Base-by-base conservation (phyloP, 2,888 invertebrate species). In the Tridacna crocea region DNA sequence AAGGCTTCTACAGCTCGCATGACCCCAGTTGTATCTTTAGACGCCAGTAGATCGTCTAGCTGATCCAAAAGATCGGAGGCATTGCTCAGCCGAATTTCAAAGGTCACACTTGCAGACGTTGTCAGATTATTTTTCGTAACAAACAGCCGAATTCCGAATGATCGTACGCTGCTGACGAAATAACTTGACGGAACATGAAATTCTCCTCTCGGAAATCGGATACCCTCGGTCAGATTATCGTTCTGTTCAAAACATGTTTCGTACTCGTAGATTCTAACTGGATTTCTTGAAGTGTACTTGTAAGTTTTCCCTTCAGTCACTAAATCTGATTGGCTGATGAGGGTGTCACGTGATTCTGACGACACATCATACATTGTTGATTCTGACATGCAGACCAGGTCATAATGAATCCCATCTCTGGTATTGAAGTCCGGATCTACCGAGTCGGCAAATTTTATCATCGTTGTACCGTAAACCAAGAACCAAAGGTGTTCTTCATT, bases 351-450 rank as follows among this genome's bases (percentile, higher is more conserved):
- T 0, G 87, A 60, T 58, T 75, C 24, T 26, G 77, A 48, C 60
- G 82, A 68, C 19, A 87, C 76, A 8, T 76, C 77, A 17, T 72
- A 78, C 46, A 83, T 75, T 12, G 73, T 83, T n/a, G 84, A 81
- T 82, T 90, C 89, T n/a, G 88, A 86, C 85, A 89, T 84, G 68
- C 92, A 93, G 76, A 94, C 89, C 11, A 94, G 79, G 66, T 91
- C 88, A 48, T 89, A 91, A 8, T 84, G 79, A 51, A 94, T 85
- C 15, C 91, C 93, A 15, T 90, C 89, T 46, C 88, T 85, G 58
- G 88, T 90, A 58, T 89, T 80, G 27, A 92, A 83, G 82, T 92
- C 92, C 0, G 92, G 92, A 75, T 92, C 92, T 22, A 87, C 77
- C 4, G 91, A 91, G n/a, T 74, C 79, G 12, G 87, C 84, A 74